phyloP scores from a whole-genome alignment of 2,888 invertebrate genomes.

The Campoplex nolae region DNA sequence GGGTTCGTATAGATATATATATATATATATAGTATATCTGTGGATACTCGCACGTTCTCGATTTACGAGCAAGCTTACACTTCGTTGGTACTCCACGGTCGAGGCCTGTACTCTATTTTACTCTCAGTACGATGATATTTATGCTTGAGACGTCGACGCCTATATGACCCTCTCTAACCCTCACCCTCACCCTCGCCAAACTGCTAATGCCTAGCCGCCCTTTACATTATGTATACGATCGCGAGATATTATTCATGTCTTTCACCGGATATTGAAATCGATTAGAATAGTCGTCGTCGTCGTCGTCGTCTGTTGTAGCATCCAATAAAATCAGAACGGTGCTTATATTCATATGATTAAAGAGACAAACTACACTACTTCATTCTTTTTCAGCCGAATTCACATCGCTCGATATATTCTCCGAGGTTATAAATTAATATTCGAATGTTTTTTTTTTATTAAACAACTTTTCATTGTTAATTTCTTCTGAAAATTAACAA shows the following conservation, averaged over 20 bases:
- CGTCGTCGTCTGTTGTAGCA: neutral
- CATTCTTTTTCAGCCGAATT: neutral
- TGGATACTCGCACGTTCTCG: conserved; percentile 67
- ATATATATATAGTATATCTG: conserved; percentile 9
- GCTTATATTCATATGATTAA: neutral
- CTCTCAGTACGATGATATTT: conserved; percentile 65
- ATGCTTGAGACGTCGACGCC: conserved; percentile 67
- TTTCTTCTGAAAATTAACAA: neutral
- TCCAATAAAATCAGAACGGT: conserved; percentile 10
- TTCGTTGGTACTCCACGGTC: conserved; percentile 57
- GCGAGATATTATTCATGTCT: conserved; percentile 37
- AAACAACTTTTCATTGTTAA: neutral
- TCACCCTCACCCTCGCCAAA: conserved; percentile 9
- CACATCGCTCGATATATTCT: neutral
- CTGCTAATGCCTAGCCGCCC: conserved; percentile 28
- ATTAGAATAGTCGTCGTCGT: neutral
- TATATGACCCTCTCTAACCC: conserved; percentile 31
- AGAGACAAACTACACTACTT: neutral
- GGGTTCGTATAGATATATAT: conserved; percentile 4
- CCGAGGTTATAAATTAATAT: neutral
- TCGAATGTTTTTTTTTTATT: neutral
- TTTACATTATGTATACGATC: conserved; percentile 38
- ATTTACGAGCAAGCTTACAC: conserved; percentile 68
- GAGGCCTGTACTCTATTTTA: conserved; percentile 67
- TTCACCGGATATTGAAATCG: conserved; percentile 26